Evolutionary conservation across 2,888 invertebrate species (phyloP), one percentile per base, ranked within the genome.

Genomic region (Drosophila siamana): DNA sequence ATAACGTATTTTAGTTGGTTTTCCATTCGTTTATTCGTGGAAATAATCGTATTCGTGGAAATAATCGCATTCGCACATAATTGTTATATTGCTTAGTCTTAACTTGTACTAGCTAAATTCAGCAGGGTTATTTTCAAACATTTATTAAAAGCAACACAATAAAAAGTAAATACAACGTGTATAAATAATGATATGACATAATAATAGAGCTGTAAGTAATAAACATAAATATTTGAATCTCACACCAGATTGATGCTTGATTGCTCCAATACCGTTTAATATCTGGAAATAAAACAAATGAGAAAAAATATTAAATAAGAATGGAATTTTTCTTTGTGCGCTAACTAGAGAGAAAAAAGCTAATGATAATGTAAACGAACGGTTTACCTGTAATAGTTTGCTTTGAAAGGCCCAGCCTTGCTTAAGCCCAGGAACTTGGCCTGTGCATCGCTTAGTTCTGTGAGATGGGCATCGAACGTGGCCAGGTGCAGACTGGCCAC

Each of bases 391-490:
- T 99, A 99, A 92, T 98, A 98, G 92, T 98, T 98, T 55, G 98
- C 98, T 93, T 99, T 99, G 93, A 98, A 99, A 40, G 98, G 98
- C 26, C 99, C 99, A 36, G 97, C 97, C 93, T 98, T 98, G 92
- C 97, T 98, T 40, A 99, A 94, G 63, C 98, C 98, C 93, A 98
- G 94, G 90, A 98, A 99, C 91, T 98, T 98, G 15, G 98, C 98
- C 92, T 99, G 98, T 86, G 98, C 98, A 91, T 98, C 98, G 0
- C 95, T 94, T 50, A 99, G 93, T 91, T 99, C 98, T 0, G 98
- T 98, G 78, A 99, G 94, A 90, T 98, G 98, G 5, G 98, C 98
- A 93, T 98, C 98, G 92, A 99, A 99, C 4, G 98, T 97, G 2
- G 98, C 96, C 86, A 99, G 93, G 93, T 99, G 98, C 15, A 99